Base-by-base conservation (phyloP, 1,140 invertebrate species). In the Telenomus remus region DNA sequence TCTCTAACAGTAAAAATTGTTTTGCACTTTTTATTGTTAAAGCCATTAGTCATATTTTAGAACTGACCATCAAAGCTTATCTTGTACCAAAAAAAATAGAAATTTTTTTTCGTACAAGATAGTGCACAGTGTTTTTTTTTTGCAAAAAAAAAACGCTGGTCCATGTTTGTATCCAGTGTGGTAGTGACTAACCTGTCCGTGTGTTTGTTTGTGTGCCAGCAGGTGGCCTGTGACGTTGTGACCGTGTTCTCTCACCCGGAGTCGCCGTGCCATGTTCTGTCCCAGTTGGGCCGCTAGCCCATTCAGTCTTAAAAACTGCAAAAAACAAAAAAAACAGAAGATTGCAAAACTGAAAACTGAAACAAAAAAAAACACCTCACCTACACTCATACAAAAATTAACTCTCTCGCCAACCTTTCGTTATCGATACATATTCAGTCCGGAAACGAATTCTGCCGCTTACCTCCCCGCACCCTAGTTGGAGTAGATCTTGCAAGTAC, bases 161-260 rank as follows among this genome's bases (percentile, higher is more conserved):
- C 46, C 10, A 35, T 51, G 66, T 76, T 76, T 74, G 71, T 78
- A 78, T 80, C 78, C 79, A 81, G 86, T 88, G 87, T 88, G 85
- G 84, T 88, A 84, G 86, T 88, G 86, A 88, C 87, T 88, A 88
- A 88, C 87, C 79, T 88, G 85, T 88, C 83, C 81, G 86, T 87
- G 86, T 88, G 86, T 88, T 88, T 88, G 85, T 88, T 88, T 88
- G 86, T 88, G 86, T 88, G 87, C 86, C 86, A 88, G 87, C 87
- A 88, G 87, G 87, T 88, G 87, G 86, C 86, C 87, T 88, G 86
- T 87, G 87, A 88, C 86, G 84, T 87, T 87, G 86, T 88, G 86
- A 87, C 86, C 86, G 84, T 87, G 81, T 88, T 83, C 84, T 86
- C 80, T 87, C 82, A 81, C 87, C 83, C 84, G 85, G 86, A 87